Base-by-base conservation (phyloP, 2,888 invertebrate species). In the Tenthredo mesomela region DNA sequence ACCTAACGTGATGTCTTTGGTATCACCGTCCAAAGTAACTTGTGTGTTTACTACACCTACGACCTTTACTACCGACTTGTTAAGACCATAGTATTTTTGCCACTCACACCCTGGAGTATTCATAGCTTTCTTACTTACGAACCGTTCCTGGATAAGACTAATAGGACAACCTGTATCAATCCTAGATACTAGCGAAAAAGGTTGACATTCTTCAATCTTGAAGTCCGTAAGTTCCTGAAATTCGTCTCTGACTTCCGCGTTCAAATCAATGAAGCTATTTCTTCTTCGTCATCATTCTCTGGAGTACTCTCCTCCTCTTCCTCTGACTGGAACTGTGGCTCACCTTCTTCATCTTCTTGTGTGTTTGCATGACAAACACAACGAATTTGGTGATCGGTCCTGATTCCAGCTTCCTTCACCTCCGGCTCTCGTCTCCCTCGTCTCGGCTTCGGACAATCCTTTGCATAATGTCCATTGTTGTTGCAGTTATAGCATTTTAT, bases 121-220 rank as follows among this genome's bases (percentile, higher is more conserved):
- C 1, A 85, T 54, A 29, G 43, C 25, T 29, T 61, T 54, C 18
- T 61, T 85, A 75, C 33, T 84, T 37, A 86, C 86, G 33, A 84
- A 82, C 12, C 82, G 75, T 18, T 85, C 47, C 15, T 82, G 50
- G 25, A 85, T 85, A 29, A 86, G 25, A 33, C 86, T 85, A n/a
- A 86, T 47, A 10, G 84, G 86, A 21, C 85, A 86, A 2, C 86
- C 86, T 7, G 85, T 85, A 61, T 85, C 86, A 65, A 85, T 85
- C 40, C 86, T 85, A 43, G 71, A 33, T 9, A 71, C 43, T 5
- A 67, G 33, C 21, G 86, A 84, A 40, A 86, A 86, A 10, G 29
- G 80, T 7, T 29, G 61, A 7, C 58, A 82, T 2, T 43, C 71
- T 37, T 47, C 21, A 12, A 86, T 84, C 10, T 85, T 43, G 43